Evolutionary conservation across 2,113 vertebrate species (phyloP), one percentile per base, ranked within the genome.

Genomic region (Gallinago media): DNA sequence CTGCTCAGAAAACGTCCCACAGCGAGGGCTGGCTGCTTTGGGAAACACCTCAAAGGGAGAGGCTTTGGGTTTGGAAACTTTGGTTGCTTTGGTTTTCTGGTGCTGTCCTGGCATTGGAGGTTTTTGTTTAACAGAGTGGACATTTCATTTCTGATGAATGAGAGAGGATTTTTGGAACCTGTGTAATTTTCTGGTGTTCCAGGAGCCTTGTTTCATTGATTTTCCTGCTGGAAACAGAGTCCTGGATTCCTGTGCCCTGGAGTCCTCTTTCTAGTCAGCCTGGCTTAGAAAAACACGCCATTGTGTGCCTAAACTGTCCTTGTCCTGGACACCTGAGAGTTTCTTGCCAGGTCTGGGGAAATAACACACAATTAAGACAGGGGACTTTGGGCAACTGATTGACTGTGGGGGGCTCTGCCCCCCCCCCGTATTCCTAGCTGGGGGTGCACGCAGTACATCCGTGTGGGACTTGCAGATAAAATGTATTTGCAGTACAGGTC

Each of bases 391-490:
- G 38, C n/a, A 19, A 4, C 25, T 1, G 6, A 13, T 1, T 3
- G 36, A 15, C 38, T 46, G n/a, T 27, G 34, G 25, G 14, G 34
- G 27, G 32, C 62, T 89, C 61, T 65, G 38, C n/a, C 55, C 49
- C n/a, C 58, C 42, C 12, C 19, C 56, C 23, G 3, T 44, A 3
- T 20, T 44, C 47, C 47, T 17, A 9, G n/a, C 55, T 19, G 13
- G 23, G 20, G 34, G 6, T 6, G 5, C 15, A 25, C 29, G 0
- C 13, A 17, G 14, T 4, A 2, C 4, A 15, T 8, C 2, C 0
- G 25, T 10, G 36, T 17, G 29, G 46, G 65, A 72, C 22, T 1
- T 25, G 32, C 1, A 0, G 46, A 17, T 38, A 38, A 29, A 40
- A 32, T 2, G 19, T 20, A 23, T 25, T 29, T 46, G 49, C 72